These are phyloP conservation scores for Malurus leucopterus DNA, from an alignment of 2,797 vertebrate genomes.

Conservation along the genomic window DNA sequence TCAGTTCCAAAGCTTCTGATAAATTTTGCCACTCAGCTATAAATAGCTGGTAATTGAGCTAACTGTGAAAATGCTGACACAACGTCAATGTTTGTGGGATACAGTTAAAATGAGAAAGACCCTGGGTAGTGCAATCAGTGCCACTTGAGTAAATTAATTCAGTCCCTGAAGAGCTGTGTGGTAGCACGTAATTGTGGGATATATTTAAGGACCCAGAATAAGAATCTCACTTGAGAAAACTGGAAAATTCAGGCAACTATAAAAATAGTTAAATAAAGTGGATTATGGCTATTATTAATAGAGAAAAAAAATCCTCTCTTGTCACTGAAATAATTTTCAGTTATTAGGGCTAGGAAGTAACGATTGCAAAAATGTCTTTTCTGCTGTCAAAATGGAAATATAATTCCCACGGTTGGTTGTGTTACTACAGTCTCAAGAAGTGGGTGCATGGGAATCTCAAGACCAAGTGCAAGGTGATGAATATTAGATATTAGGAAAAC, in stretches of 20 bases:
- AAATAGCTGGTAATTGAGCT: not conserved
- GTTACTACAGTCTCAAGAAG: not conserved
- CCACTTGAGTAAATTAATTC: not conserved
- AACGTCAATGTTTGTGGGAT: not conserved
- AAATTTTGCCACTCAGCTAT: not conserved
- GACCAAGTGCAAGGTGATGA: not conserved
- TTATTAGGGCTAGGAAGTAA: not conserved
- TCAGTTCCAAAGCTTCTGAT: not conserved
- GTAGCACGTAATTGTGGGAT: rapidly evolving
- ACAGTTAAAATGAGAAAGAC: not conserved
- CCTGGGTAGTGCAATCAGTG: not conserved
- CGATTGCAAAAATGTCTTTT: not conserved
- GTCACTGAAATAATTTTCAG: not conserved
- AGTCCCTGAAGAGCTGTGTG: not conserved
- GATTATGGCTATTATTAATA: not conserved
- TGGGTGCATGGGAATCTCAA: not conserved
- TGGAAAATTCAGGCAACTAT: not conserved
- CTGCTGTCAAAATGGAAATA: not conserved
- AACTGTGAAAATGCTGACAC: not conserved
- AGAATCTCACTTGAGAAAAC: not conserved
- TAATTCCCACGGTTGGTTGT: not conserved
- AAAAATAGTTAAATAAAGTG: not conserved
- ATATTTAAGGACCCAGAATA: not conserved
- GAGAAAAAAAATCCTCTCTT: not conserved
- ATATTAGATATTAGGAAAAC: too few relatives aligned